Percentiles rank a stretch among this genome's conserved stretches.
These are phyloP conservation scores for Henricia sp. DNA, from an alignment of 53 echinoderm and acorn worm species.

Conservation along the genomic window DNA sequence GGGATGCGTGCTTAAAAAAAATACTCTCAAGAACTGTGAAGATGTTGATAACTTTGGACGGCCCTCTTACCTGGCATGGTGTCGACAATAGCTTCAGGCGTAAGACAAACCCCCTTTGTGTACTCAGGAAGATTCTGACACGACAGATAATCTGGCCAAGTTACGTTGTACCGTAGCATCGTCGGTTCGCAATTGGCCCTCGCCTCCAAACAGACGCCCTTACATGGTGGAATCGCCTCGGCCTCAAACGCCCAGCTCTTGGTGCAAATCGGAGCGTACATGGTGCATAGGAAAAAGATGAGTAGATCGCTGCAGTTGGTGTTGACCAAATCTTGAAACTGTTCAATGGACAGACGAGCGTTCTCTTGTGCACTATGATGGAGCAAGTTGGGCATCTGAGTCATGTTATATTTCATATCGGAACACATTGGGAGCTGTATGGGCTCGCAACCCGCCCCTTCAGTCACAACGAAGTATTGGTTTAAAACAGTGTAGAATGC, in stretches of 20 bases:
- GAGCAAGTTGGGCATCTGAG: slow-evolving; percentile 93
- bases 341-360: slow-evolving; percentile 90
- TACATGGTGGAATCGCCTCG: slow-evolving; percentile 90
- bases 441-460: slow-evolving; percentile 76
- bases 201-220: slow-evolving; percentile 82
- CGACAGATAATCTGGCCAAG: slow-evolving; percentile 84
- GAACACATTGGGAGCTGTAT: slow-evolving; percentile 89
- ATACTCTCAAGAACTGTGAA: too few relatives aligned
- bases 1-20: too few relatives aligned
- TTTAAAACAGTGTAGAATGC: background rate
- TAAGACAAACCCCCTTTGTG: slow-evolving; percentile 91
- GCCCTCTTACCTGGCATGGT: slow-evolving; percentile 79
- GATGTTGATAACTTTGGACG: too few relatives aligned
- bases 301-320: slow-evolving; percentile 90
- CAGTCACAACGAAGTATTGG: background rate
- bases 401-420: slow-evolving; percentile 88
- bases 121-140: slow-evolving; percentile 92
- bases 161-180: slow-evolving; percentile 80
- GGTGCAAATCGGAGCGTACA: slow-evolving; percentile 99
- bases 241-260: slow-evolving; percentile 81
- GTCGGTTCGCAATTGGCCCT: slow-evolving; percentile 83
- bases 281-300: slow-evolving; percentile 91
- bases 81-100: slow-evolving; percentile 93
- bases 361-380: slow-evolving; percentile 99
- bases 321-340: slow-evolving; percentile 82